A percentile compares a stretch with the other conserved stretches of the same genome.
Conservation (phyloP, 2,113 vertebrate genomes). For the Grammomys surdaster region DNA sequence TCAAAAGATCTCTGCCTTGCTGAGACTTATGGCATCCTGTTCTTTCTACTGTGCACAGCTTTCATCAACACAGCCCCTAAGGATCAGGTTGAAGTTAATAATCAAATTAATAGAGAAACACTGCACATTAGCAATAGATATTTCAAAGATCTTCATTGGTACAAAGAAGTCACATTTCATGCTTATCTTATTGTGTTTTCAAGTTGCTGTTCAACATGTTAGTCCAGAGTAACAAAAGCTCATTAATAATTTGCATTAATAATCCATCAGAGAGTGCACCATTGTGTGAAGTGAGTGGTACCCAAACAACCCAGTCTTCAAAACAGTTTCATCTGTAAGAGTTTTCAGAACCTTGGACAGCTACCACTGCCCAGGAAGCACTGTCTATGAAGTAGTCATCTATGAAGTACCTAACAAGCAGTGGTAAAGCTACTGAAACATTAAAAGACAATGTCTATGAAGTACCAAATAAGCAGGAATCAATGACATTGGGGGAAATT, state of each 20-base stretch:
- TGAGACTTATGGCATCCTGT: background rate
- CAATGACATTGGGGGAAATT: background rate
- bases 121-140: background rate
- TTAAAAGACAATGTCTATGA: background rate
- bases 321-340: background rate
- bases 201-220: background rate
- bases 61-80: background rate
- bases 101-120: conserved; percentile 50
- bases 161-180: background rate
- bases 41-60: background rate
- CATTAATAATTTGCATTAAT: conserved; percentile 11
- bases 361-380: background rate
- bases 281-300: fast-evolving
- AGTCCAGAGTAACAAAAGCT: background rate
- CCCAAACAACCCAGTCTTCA: background rate
- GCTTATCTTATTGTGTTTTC: conserved; percentile 35
- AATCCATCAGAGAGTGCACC: background rate
- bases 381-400: too few relatives aligned
- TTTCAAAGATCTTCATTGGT: conserved; percentile 14
- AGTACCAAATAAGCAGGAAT: background rate
- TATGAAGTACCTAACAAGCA: background rate
- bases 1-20: conserved; percentile 27
- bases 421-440: too few relatives aligned
- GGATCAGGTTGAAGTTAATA: conserved; percentile 23
- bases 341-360: conserved; percentile 60